These are phyloP conservation scores for Heteromormyrus szaboi DNA, from an alignment of 2,797 vertebrate species.

Conservation along the genomic window DNA sequence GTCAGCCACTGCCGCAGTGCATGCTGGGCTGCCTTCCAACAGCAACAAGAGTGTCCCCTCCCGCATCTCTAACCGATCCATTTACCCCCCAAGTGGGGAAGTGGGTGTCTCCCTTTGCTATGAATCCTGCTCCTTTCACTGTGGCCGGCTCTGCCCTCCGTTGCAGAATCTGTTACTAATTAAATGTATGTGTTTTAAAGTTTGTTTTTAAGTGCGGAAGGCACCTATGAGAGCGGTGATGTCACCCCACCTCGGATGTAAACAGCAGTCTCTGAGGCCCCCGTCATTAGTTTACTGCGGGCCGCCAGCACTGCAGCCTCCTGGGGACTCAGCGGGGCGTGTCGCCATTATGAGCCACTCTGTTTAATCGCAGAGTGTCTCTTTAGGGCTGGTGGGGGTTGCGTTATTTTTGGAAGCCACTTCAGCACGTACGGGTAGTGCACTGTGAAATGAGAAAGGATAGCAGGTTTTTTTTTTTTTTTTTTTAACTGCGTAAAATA, in stretches of 20 bases:
- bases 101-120: not conserved
- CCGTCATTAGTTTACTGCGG: slow-evolving; percentile 41
- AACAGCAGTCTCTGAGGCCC: slow-evolving; percentile 59
- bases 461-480: not conserved
- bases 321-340: not conserved
- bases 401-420: not conserved
- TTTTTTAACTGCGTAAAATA: not conserved
- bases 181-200: not conserved
- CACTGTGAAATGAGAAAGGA: not conserved
- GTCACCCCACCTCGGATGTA: slow-evolving; percentile 57
- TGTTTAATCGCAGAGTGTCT: not conserved
- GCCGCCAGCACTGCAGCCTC: slow-evolving; percentile 22
- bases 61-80: not conserved
- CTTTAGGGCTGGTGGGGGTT: not conserved
- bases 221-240: slow-evolving; percentile 32
- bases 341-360: not conserved
- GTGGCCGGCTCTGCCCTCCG: not conserved
- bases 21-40: slow-evolving; percentile 22
- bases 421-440: not conserved
- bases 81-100: not conserved
- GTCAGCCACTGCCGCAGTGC: slow-evolving; percentile 31
- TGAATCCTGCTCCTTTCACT: not conserved
- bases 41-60: not conserved
- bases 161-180: not conserved
- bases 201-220: not conserved